Evolutionary conservation across 2,888 invertebrate species (phyloP).

Genomic region (Phytoseiulus persimilis): DNA sequence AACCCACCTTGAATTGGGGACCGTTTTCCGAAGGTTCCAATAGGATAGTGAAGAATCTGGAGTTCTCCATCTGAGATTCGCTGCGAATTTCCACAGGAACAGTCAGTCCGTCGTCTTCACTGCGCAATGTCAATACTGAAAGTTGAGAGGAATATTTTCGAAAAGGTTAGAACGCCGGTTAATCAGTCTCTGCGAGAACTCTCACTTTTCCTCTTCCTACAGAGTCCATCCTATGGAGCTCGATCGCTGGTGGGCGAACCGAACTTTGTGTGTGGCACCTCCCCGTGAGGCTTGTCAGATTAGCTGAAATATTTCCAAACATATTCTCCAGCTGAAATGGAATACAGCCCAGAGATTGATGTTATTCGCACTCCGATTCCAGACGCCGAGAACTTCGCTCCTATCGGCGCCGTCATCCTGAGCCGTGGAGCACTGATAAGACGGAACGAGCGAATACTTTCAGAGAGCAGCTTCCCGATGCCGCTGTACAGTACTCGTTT

Average conservation of each 20-base stretch:
- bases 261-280: no score
- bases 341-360: neutral
- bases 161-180: neutral
- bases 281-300: no score
- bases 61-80: neutral
- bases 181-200: neutral
- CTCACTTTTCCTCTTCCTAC: neutral
- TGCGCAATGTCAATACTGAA: neutral
- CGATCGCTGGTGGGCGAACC: no score
- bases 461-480: neutral
- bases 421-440: neutral
- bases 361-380: neutral
- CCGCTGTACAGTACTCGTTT: neutral
- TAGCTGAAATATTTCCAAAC: neutral
- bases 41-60: neutral
- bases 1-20: neutral
- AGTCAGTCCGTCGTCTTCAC: constrained; percentile 18
- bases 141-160: neutral
- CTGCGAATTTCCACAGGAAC: constrained; percentile 12
- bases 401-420: neutral
- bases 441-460: neutral
- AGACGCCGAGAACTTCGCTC: neutral
- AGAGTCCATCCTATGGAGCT: no score
- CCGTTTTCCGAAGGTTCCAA: neutral
- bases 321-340: neutral